Evolutionary conservation across 2,797 vertebrate species (phyloP).

Genomic region (Gallinago solitaria): DNA sequence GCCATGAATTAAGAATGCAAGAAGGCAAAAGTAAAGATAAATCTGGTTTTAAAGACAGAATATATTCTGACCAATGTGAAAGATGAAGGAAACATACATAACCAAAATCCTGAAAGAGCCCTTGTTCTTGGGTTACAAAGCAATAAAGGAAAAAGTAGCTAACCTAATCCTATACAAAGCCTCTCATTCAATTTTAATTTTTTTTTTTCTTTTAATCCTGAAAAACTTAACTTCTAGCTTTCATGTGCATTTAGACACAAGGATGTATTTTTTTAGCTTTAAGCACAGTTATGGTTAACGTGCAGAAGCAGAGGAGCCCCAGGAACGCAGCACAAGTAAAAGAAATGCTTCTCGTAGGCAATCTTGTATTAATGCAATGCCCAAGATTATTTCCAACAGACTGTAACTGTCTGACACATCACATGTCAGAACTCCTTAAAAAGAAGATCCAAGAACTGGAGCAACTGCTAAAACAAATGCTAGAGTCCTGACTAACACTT

Average conservation of each 20-base stretch:
- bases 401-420: background rate
- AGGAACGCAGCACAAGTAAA: background rate
- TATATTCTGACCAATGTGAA: background rate
- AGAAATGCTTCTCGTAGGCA: background rate
- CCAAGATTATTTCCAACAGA: background rate
- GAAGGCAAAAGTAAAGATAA: background rate
- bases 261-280: background rate
- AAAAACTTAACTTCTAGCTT: background rate
- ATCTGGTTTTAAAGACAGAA: background rate
- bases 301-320: background rate
- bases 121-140: background rate
- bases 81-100: background rate
- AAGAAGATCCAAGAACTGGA: background rate
- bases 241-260: background rate
- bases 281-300: background rate
- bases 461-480: background rate
- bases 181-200: background rate
- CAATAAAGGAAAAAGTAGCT: background rate
- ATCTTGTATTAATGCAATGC: background rate
- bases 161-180: background rate
- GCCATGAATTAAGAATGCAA: background rate
- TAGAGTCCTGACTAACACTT: background rate
- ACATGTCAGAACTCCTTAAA: background rate
- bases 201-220: background rate
- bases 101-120: background rate